phyloP scores from a whole-genome alignment of 1,140 invertebrate genomes.

The Cydia splendana region DNA sequence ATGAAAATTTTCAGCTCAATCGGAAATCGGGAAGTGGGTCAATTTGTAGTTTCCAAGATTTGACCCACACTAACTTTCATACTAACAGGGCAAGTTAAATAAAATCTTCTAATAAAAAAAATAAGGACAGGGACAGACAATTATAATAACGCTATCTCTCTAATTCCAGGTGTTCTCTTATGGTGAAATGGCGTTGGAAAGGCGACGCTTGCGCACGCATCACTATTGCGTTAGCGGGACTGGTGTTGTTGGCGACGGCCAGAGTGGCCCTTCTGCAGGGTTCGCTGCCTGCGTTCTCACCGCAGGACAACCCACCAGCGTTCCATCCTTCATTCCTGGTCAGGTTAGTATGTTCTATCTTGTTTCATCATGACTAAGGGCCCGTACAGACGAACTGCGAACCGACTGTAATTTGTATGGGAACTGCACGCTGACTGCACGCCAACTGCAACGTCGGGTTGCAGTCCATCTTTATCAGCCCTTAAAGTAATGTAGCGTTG shows the following conservation, averaged over 20 bases:
- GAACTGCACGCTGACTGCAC: no score
- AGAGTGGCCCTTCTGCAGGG: slow-evolving; percentile 87
- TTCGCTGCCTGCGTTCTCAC: slow-evolving; percentile 88
- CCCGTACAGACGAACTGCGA: no score
- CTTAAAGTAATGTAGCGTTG: not conserved
- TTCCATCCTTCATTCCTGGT: slow-evolving; percentile 87
- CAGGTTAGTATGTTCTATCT: slow-evolving; percentile 78
- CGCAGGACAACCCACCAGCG: slow-evolving; percentile 92
- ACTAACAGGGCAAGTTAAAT: no score
- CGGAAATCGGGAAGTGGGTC: no score
- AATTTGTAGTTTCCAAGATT: no score
- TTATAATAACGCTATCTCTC: not conserved
- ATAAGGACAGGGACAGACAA: no score
- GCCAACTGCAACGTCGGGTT: no score
- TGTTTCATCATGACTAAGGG: not conserved
- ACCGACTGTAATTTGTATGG: no score
- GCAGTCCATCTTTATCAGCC: no score
- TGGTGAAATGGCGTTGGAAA: slow-evolving; percentile 61
- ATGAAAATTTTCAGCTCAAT: no score
- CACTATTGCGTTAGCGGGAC: slow-evolving; percentile 76
- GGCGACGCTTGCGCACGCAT: slow-evolving; percentile 54
- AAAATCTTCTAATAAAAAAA: no score
- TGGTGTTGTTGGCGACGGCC: slow-evolving; percentile 77
- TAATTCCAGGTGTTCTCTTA: slow-evolving; percentile 49
- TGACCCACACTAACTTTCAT: no score